phyloP scores from a whole-genome alignment of 2,797 vertebrate genomes.

The Otolemur crassicaudatus region DNA sequence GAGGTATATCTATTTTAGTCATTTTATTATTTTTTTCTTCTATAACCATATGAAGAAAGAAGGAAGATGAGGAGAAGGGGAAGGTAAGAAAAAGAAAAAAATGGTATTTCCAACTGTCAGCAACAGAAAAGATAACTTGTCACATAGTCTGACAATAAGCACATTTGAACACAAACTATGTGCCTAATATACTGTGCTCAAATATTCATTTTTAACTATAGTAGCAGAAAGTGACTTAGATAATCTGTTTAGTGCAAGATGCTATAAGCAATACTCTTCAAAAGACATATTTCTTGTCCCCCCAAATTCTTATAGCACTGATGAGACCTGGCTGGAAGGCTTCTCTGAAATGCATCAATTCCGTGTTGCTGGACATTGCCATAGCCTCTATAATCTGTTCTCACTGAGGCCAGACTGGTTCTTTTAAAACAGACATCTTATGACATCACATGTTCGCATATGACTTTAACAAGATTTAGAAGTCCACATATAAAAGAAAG shows the following conservation, averaged over 20 bases:
- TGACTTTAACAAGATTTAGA: neutral
- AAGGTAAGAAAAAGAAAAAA: neutral
- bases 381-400: neutral
- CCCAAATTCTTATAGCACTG: neutral
- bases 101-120: neutral
- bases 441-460: neutral
- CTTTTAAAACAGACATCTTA: neutral
- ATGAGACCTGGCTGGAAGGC: neutral
- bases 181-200: neutral
- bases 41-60: neutral
- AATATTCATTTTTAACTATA: neutral
- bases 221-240: neutral
- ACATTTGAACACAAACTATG: neutral
- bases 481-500: neutral
- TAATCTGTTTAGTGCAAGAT: neutral
- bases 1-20: neutral
- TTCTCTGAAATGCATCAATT: neutral
- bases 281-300: neutral
- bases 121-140: neutral
- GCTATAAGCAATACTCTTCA: neutral
- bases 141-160: neutral
- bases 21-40: neutral
- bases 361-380: neutral
- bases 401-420: neutral
- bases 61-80: neutral